A percentile compares a stretch with the other conserved stretches of the same genome.
These are phyloP conservation scores for Noctua fimbriata DNA, from an alignment of 2,888 invertebrate genomes.

Conservation along the genomic window DNA sequence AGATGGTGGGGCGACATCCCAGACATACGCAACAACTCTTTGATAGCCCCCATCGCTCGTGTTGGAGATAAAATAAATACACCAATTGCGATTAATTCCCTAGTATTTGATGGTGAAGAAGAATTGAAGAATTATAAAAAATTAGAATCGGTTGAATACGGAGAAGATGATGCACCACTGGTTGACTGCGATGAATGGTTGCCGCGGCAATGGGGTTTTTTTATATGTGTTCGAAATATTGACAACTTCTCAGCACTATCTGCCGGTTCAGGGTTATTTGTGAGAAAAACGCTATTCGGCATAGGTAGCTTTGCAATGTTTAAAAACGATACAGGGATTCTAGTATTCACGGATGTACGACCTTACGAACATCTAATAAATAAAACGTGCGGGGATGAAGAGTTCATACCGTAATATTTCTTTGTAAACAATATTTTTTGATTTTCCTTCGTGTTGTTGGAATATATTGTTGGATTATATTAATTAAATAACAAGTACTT, in stretches of 20 bases:
- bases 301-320: conserved; percentile 13
- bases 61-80: not conserved
- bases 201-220: conserved; percentile 20
- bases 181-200: conserved; percentile 27
- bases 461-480: too few relatives aligned
- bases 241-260: not conserved
- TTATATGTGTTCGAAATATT: conserved; percentile 27
- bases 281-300: not conserved
- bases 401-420: not conserved
- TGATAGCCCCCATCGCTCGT: not conserved
- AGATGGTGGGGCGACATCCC: too few relatives aligned
- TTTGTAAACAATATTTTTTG: too few relatives aligned
- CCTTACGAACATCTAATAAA: not conserved
- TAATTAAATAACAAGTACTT: too few relatives aligned
- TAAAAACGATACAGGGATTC: not conserved
- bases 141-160: too few relatives aligned
- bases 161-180: not conserved
- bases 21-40: too few relatives aligned
- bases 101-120: not conserved
- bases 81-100: not conserved
- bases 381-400: not conserved
- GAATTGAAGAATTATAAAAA: too few relatives aligned
- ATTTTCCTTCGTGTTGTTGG: too few relatives aligned
- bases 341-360: conserved; percentile 30
- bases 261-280: conserved; percentile 7